Evolutionary conservation across 2,797 vertebrate species (phyloP).

Genomic region (Rhabdophis nuchalis): DNA sequence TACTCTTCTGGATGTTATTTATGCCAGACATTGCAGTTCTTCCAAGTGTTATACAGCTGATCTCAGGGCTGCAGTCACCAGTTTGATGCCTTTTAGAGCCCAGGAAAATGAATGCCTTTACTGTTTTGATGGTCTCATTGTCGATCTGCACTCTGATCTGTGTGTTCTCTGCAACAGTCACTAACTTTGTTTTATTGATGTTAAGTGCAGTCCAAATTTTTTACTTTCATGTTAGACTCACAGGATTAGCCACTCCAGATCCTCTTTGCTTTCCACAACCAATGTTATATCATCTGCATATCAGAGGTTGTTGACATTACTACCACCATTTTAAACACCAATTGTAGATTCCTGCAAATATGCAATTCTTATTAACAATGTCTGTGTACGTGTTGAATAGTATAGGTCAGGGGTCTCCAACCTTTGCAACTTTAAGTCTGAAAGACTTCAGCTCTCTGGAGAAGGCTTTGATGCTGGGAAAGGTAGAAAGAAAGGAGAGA

Average conservation of each 20-base stretch:
- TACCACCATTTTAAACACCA: too few relatives aligned
- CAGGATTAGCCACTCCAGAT: too few relatives aligned
- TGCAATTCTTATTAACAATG: too few relatives aligned
- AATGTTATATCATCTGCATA: too few relatives aligned
- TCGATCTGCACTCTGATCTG: neutral
- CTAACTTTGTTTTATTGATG: neutral
- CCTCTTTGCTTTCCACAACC: too few relatives aligned
- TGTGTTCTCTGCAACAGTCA: neutral
- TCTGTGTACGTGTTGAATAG: too few relatives aligned
- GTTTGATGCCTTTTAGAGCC: too few relatives aligned
- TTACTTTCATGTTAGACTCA: too few relatives aligned
- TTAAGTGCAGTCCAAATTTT: neutral
- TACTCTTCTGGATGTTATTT: neutral
- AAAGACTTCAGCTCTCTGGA: neutral
- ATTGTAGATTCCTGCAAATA: too few relatives aligned
- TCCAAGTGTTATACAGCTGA: neutral
- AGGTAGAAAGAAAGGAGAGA: neutral
- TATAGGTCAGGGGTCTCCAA: too few relatives aligned
- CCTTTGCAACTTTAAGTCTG: too few relatives aligned
- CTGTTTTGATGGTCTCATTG: neutral
- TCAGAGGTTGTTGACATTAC: too few relatives aligned
- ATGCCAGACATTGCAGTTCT: neutral
- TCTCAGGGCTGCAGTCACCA: neutral
- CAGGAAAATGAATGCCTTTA: neutral
- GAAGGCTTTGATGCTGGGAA: neutral